Evolutionary conservation across 2,888 invertebrate genomes (phyloP).

Genomic region (Drosophila subsilvestris): DNA sequence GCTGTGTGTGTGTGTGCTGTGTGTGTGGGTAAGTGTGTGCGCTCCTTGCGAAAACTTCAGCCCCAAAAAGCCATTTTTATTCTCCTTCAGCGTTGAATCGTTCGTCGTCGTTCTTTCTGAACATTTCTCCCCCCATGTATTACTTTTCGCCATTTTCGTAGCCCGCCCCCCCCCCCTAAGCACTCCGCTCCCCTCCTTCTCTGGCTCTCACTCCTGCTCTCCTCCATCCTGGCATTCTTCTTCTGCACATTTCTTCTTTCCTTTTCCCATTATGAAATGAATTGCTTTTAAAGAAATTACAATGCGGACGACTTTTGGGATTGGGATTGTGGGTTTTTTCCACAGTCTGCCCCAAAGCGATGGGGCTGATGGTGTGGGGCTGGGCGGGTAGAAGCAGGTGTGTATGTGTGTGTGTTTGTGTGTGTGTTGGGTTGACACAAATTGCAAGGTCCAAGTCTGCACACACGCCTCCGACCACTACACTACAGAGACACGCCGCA

Average conservation of each 20-base stretch:
- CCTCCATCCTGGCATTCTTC: constrained; percentile 36
- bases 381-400: constrained; percentile 16
- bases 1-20: constrained; percentile 32
- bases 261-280: constrained; percentile 76
- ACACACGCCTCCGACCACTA: constrained; percentile 31
- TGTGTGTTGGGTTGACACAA: constrained; percentile 44
- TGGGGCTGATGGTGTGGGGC: background rate
- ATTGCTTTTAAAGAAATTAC: constrained; percentile 82
- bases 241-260: constrained; percentile 40
- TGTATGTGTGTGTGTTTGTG: constrained; percentile 20
- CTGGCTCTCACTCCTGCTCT: background rate
- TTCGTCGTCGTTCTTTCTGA: constrained; percentile 49
- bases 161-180: constrained; percentile 39
- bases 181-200: constrained; percentile 6
- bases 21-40: constrained; percentile 24
- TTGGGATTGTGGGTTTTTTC: constrained; percentile 24
- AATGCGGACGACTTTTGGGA: constrained; percentile 66
- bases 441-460: constrained; percentile 49
- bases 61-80: constrained; percentile 64
- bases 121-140: constrained; percentile 52
- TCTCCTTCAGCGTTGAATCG: constrained; percentile 31
- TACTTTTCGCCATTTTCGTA: constrained; percentile 68
- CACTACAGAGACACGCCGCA: constrained; percentile 13
- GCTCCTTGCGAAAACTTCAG: constrained; percentile 56
- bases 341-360: background rate